Evolutionary conservation across 2,888 invertebrate genomes (phyloP), one percentile per base, ranked within the genome.

Genomic region (Drosophila villosipedis): DNA sequence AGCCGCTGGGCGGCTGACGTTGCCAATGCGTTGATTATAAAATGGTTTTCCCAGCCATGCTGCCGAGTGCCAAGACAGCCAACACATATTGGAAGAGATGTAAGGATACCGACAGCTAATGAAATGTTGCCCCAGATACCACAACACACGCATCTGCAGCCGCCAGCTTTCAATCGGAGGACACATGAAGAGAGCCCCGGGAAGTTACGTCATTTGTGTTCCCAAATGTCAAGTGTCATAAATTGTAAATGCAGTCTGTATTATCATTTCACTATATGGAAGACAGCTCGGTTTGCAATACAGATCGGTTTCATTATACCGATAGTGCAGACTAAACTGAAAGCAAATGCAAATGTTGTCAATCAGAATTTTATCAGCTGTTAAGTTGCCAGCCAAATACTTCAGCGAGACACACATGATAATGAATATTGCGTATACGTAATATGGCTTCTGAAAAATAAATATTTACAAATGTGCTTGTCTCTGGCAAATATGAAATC

Each of bases 41-140:
- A 79, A 79, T 68, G 62, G 43, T 58, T 79, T 69, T 19, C 52
- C 50, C 60, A 63, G 41, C 30, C 43, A 74, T 64, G 60, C 63
- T 62, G 25, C 63, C 66, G 73, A 69, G 66, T 70, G 67, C 59
- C 71, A 60, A 57, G 57, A 30, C 49, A 70, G 22, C 41, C 50
- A 35, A 52, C 43, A 68, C 57, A 60, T 76, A 67, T 50, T 53
- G 55, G 60, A 37, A 65, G 55, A 59, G 55, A 54, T 69, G 75
- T 69, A 63, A 71, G 77, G 75, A 80, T 74, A 75, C 75, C 75
- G 81, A 80, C 80, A 80, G 81, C 81, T 81, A 81, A 78, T 75
- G 80, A 78, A 80, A 80, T 77, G 68, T 65, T 69, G 73, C 77
- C 61, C 47, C 62, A 54, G 64, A 64, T 70, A 64, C 60, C 65